Base-by-base conservation (phyloP, 2,113 vertebrate species). In the Aplodontia rufa region DNA sequence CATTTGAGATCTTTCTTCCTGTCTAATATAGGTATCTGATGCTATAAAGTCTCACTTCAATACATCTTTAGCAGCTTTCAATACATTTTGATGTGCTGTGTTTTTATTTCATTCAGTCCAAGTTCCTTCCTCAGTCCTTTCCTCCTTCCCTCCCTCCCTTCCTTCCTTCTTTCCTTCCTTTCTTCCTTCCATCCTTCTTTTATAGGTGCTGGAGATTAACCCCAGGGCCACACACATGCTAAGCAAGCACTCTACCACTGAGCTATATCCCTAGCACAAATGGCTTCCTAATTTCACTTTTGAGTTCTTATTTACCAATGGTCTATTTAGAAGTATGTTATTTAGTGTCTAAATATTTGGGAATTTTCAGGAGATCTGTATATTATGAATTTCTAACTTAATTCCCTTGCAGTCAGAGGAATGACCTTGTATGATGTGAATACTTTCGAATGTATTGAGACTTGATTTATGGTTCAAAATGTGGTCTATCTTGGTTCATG, bases 91-190 rank as follows among this genome's bases (percentile, higher is more conserved):
- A 28, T 37, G 58, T 64, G 62, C 37, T 85, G 24, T 78, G 17
- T 58, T 95, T 95, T 91, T n/a, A 62, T 75, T 75, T 92, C 17
- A 69, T 85, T 88, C 42, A 69, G 20, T 85, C 89, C 40, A 91
- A 89, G 80, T 45, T 72, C 28, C 19, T 49, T 76, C 74, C 10
- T n/a, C n/a, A n/a, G n/a, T n/a, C 13, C 2, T 49, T 49, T 35
- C 42, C 13, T 49, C 49, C 6, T n/a, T n/a, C n/a, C n/a, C 35
- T 68, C n/a, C 66, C 35, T 68, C 17, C 35, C 17, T 72, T 45
- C 71, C 5, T 72, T 76, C 74, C 10, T 51, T 76, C 74, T 32
- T 76, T 37, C 49, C 20, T 55, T 79, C 20, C 40, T 69, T 7
- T n/a, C 13, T 37, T 69, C 13, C 14, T 45, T 30, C 11, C 6